Percentiles rank a stretch among this genome's conserved stretches.
phyloP scores from a whole-genome alignment of 2,797 vertebrate species.

The Austrolebias charrua region DNA sequence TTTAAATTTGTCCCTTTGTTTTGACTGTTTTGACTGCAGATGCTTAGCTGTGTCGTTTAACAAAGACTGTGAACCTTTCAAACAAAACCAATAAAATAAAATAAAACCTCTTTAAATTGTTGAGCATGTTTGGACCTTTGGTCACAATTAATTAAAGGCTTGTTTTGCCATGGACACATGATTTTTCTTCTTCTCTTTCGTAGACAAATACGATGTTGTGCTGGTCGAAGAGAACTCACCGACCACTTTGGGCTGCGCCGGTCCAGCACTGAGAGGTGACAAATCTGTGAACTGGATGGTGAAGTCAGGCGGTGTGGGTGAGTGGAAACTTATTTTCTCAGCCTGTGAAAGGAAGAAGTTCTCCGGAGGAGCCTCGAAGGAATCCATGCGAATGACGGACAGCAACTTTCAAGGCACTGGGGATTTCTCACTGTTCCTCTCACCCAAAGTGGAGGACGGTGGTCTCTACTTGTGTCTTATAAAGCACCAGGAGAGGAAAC shows the following conservation, averaged over 20 bases:
- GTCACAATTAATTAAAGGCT: not conserved
- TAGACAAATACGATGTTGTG: conserved; percentile 70
- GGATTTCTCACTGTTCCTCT: conserved; percentile 69
- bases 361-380: conserved; percentile 35
- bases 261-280: conserved; percentile 22
- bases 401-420: conserved; percentile 59
- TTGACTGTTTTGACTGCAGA: too few relatives aligned
- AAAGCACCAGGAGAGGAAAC: conserved; percentile 35
- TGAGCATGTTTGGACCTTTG: too few relatives aligned
- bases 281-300: conserved; percentile 68
- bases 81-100: too few relatives aligned
- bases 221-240: conserved; percentile 49
- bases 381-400: conserved; percentile 56
- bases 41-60: too few relatives aligned
- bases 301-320: conserved; percentile 23
- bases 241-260: conserved; percentile 65
- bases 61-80: too few relatives aligned
- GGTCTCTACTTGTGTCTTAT: conserved; percentile 74
- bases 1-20: too few relatives aligned
- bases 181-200: conserved; percentile 1
- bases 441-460: conserved; percentile 46
- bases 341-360: conserved; percentile 48
- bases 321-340: conserved; percentile 68
- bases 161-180: too few relatives aligned
- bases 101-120: too few relatives aligned